Conservation (phyloP, 2,797 vertebrate genomes). For the Microhierax caerulescens region DNA sequence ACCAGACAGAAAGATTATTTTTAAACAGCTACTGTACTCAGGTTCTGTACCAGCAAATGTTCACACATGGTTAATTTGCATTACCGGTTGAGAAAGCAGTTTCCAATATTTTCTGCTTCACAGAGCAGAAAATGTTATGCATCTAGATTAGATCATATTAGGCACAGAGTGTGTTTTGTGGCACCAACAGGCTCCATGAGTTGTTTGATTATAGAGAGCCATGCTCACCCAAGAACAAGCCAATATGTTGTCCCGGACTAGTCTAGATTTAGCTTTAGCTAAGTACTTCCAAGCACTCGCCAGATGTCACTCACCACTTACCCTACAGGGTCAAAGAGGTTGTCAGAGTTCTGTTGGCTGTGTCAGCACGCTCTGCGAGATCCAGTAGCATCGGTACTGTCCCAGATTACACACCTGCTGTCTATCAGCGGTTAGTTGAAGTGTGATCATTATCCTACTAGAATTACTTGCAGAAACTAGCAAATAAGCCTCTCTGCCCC, state of each 20-base stretch:
- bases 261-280: neutral
- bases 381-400: neutral
- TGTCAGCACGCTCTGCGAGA: neutral
- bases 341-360: neutral
- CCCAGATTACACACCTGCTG: neutral
- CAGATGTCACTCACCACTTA: neutral
- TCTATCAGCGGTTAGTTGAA: neutral
- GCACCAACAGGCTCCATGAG: neutral
- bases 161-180: neutral
- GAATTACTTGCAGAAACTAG: neutral
- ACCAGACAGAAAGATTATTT: neutral
- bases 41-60: neutral
- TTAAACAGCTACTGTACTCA: neutral
- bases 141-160: neutral
- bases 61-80: neutral
- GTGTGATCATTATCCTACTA: neutral
- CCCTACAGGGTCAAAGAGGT: neutral
- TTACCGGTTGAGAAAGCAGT: neutral
- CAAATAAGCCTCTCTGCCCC: neutral
- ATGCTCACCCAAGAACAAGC: neutral
- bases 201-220: neutral
- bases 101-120: neutral
- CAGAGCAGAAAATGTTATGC: neutral
- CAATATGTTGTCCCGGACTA: neutral
- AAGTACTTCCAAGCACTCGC: neutral